phyloP scores from a whole-genome alignment of 37 sponge, comb jelly and placozoan genomes.

The Chondrosia reniformis region DNA sequence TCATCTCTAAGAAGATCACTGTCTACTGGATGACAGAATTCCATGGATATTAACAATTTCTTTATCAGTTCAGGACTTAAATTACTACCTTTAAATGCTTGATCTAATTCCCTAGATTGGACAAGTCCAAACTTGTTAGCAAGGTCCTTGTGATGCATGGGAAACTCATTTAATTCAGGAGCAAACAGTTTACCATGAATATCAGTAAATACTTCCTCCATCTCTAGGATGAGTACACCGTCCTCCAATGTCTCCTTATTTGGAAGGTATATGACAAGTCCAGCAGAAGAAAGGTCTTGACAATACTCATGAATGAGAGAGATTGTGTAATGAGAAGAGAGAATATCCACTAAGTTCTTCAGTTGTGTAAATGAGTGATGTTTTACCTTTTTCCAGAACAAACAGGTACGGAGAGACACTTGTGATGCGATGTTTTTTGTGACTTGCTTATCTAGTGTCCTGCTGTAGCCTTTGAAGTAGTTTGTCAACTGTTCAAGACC shows the following conservation, averaged over 20 bases:
- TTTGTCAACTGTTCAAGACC: not conserved
- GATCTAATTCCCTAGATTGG: not conserved
- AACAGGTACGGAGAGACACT: not conserved
- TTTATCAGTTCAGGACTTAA: not conserved
- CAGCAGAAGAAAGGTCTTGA: conserved; percentile 1
- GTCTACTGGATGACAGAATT: conserved; percentile 14
- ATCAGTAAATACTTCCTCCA: not conserved
- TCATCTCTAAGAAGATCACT: not conserved
- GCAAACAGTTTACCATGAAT: conserved; percentile 11
- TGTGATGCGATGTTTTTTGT: no score
- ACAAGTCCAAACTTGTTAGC: not conserved
- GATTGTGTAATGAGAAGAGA: not conserved
- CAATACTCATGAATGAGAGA: not conserved
- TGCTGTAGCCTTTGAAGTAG: not conserved
- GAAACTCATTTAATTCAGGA: not conserved
- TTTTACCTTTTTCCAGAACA: not conserved
- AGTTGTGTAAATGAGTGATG: not conserved
- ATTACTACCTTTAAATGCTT: not conserved
- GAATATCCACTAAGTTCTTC: not conserved
- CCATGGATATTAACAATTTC: not conserved
- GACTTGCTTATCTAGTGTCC: no score
- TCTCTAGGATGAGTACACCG: not conserved
- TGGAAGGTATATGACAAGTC: not conserved
- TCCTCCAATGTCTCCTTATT: not conserved
- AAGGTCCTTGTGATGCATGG: not conserved